Conservation (phyloP, 2,797 vertebrate species). For the Poecilia picta region DNA sequence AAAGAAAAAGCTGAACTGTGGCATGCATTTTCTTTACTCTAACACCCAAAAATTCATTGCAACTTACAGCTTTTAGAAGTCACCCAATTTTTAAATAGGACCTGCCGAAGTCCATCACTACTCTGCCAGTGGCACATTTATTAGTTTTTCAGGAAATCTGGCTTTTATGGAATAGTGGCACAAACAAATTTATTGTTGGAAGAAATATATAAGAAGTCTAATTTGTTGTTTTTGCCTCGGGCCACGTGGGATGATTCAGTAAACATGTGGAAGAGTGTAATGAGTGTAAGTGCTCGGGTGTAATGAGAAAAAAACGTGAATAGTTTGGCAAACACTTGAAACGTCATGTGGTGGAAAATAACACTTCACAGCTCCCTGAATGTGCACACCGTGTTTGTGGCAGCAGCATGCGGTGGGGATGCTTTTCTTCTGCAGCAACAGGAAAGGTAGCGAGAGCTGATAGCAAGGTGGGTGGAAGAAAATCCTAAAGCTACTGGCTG, state of each 20-base stretch:
- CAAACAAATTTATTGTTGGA: background rate
- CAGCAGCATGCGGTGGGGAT: background rate
- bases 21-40: background rate
- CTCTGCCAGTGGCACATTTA: background rate
- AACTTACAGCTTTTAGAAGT: background rate
- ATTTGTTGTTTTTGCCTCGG: background rate
- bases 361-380: background rate
- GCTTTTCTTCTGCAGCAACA: background rate
- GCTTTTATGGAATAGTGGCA: background rate
- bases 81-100: background rate
- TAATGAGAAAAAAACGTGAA: background rate
- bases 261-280: background rate
- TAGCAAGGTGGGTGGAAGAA: background rate
- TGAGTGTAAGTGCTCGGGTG: background rate
- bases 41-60: background rate
- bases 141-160: background rate
- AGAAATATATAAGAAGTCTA: background rate
- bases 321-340: background rate
- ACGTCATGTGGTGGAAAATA: background rate
- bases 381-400: background rate
- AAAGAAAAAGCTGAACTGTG: background rate
- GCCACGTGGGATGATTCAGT: background rate
- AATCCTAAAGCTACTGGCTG: background rate
- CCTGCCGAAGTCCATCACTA: no score
- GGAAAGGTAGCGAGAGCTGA: background rate